A percentile compares a stretch with the other conserved stretches of the same genome.
Evolutionary conservation across 2,797 vertebrate species (phyloP).

Genomic region (Netta rufina): DNA sequence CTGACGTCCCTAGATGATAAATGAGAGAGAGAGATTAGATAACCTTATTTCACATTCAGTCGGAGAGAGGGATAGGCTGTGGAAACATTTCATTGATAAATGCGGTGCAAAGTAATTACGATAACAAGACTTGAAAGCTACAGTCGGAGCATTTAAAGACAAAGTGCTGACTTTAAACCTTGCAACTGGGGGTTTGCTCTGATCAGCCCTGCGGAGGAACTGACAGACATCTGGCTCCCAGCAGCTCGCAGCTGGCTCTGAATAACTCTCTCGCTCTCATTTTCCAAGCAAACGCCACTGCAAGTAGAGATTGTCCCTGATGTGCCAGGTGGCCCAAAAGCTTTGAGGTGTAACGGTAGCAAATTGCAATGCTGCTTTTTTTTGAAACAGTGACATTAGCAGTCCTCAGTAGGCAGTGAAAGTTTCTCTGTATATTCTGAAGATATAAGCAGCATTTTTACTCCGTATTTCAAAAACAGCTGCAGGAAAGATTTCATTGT

Average conservation of each 20-base stretch:
- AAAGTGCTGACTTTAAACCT: not conserved
- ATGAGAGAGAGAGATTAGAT: constrained; percentile 13
- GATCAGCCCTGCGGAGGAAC: not conserved
- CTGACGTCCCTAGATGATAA: constrained; percentile 80
- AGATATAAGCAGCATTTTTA: not conserved
- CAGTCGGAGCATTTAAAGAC: not conserved
- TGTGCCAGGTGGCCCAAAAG: not conserved
- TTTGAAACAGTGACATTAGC: not conserved
- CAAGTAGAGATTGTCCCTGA: not conserved
- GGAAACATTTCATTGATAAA: not conserved
- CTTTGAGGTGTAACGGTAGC: not conserved
- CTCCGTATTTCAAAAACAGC: not conserved
- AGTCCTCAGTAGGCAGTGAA: not conserved
- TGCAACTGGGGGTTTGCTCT: not conserved
- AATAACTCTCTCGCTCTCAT: not conserved
- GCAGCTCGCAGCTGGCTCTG: not conserved
- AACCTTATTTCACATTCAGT: not conserved
- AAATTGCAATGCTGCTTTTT: not conserved
- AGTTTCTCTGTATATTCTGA: not conserved
- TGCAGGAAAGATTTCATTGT: not conserved
- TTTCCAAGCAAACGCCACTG: not conserved
- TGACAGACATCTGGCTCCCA: not conserved
- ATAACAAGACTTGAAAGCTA: not conserved
- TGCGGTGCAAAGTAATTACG: not conserved
- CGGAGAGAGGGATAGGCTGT: not conserved